Base-by-base conservation (phyloP, 1,140 invertebrate genomes). In the Drosophila nigrodunni region DNA sequence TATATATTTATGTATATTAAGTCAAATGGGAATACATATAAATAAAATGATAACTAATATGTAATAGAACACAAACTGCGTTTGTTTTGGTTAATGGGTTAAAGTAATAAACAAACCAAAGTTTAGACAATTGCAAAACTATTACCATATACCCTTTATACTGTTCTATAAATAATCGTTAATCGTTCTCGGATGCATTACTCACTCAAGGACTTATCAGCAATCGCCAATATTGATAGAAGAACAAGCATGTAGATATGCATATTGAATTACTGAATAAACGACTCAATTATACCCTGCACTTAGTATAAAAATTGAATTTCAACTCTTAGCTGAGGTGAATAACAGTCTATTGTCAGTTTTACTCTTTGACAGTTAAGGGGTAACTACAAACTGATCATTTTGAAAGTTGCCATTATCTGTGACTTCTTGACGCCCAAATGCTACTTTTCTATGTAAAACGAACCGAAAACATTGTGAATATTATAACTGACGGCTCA, bases 11-110 rank as follows among this genome's bases (percentile, higher is more conserved):
- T 83, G 57, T 88, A 87, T 59, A 71, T 80, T 87, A 87, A 87
- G 83, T 87, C 73, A 80, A 87, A 88, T 74, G 83, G 83, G 80
- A 87, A 88, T 89, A 72, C 61, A 76, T 65, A 88, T 87, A 89
- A 87, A 87, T 87, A 88, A 87, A 87, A 82, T 67, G 75, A 86
- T 88, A 82, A 82, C 72, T 87, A 82, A 76, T 77, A 80, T 88
- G 77, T 82, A 87, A 69, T 57, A 78, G 57, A 18, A 60, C 10
- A n/a, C 3, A 49, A 30, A 30, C 1, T 1, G 1, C 5, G n/a
- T 47, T 8, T 18, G 37, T 21, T 0, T 37, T 25, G 34, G 58
- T 30, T 30, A 30, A 30, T 6, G 58, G 44, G 10, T 15, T 15
- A 15, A 15, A 46, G 6, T 35, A 39, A 39, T 18, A 43, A 43